Conservation (phyloP, 2,888 invertebrate genomes). For the Priocnemis perturbator region DNA sequence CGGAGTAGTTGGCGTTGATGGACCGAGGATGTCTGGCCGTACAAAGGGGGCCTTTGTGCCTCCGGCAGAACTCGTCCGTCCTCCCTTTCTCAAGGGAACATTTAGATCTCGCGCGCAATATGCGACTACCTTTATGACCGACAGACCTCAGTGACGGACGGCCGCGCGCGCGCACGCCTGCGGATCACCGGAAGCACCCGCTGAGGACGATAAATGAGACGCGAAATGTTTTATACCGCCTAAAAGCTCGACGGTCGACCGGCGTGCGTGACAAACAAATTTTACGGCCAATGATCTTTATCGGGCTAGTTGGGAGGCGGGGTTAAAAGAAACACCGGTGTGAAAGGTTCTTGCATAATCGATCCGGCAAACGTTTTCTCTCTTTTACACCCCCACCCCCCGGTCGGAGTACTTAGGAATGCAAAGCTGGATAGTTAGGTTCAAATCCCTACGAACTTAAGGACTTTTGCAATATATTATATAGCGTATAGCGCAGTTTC, state of each 20-base stretch:
- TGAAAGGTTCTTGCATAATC: too few species aligned
- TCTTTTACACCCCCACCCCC: not conserved
- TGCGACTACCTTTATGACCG: not conserved
- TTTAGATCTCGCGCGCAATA: slow-evolving; percentile 9
- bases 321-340: too few species aligned
- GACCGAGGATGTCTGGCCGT: slow-evolving; percentile 38
- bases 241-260: too few species aligned
- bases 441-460: slow-evolving; percentile 43
- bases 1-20: slow-evolving; percentile 37
- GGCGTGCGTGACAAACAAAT: too few species aligned
- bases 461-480: slow-evolving; percentile 49
- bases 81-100: slow-evolving; percentile 30
- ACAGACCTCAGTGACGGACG: too few species aligned
- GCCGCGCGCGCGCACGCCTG: too few species aligned
- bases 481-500: slow-evolving; percentile 44
- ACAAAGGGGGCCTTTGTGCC: slow-evolving; percentile 45
- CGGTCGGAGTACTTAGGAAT: slow-evolving; percentile 29
- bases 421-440: slow-evolving; percentile 51
- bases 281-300: too few species aligned
- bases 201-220: too few species aligned
- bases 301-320: too few species aligned
- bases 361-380: too few species aligned
- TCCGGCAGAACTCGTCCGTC: slow-evolving; percentile 28
- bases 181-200: too few species aligned
- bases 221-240: too few species aligned